phyloP scores from a whole-genome alignment of 2,797 vertebrate species.

The Scleropages formosus region DNA sequence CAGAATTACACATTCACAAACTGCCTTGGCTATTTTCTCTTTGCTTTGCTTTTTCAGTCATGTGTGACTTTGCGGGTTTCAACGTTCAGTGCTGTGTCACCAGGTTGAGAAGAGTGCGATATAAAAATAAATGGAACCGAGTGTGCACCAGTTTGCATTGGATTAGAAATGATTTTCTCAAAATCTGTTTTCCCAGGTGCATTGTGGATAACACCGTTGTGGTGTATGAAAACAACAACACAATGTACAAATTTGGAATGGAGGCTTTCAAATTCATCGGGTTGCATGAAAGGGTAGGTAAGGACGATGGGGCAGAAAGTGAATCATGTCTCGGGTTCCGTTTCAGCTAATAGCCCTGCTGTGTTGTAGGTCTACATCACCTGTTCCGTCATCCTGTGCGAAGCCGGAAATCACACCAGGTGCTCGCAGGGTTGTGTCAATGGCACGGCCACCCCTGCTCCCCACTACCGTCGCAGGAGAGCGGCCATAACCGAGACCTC shows the following conservation, averaged over 20 bases:
- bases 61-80: too few species aligned
- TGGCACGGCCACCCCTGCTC: neutral
- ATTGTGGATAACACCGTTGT: constrained; percentile 52
- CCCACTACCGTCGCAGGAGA: constrained; percentile 45
- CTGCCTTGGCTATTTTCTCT: too few species aligned
- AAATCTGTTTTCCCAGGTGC: constrained; percentile 50
- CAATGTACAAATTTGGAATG: constrained; percentile 55
- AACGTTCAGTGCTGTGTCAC: too few species aligned
- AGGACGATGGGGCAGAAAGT: too few species aligned
- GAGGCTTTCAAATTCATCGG: constrained; percentile 71
- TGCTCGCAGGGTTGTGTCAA: constrained; percentile 57
- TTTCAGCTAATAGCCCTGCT: neutral
- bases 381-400: constrained; percentile 66
- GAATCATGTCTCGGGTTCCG: neutral
- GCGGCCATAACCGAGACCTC: constrained; percentile 47
- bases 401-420: constrained; percentile 51
- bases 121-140: too few species aligned
- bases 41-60: too few species aligned
- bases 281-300: constrained; percentile 46
- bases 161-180: too few species aligned
- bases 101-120: too few species aligned
- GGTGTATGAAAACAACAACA: constrained; percentile 30
- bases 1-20: too few species aligned
- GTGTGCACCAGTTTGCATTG: too few species aligned
- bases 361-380: constrained; percentile 66